Conservation (phyloP, 2,888 invertebrate species). For the Aleiodes testaceus region DNA sequence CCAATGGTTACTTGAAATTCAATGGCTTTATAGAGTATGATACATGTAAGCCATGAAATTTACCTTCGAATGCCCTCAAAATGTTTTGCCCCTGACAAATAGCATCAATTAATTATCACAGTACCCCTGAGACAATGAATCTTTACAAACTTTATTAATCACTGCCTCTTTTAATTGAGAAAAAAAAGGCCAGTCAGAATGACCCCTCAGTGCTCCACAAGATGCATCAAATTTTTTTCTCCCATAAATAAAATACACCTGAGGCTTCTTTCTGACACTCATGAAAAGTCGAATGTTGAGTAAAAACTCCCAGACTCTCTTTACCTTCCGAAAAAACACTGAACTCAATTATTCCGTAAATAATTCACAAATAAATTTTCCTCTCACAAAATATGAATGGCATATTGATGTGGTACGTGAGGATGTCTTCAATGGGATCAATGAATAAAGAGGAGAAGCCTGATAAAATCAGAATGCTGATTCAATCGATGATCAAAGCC, state of each 20-base stretch:
- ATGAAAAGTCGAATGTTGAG: neutral
- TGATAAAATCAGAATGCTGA: no score
- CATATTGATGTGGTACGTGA: slow-evolving; percentile 11
- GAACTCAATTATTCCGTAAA: slow-evolving; percentile 4
- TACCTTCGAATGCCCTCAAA: slow-evolving; percentile 26
- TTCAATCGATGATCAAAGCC: slow-evolving; percentile 41
- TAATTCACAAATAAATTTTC: slow-evolving; percentile 8
- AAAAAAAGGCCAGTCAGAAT: slow-evolving; percentile 38
- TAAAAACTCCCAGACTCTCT: neutral
- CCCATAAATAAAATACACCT: neutral
- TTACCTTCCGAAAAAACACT: slow-evolving; percentile 1
- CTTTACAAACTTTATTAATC: slow-evolving; percentile 66
- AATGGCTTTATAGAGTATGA: slow-evolving; percentile 9
- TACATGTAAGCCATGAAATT: slow-evolving; percentile 19
- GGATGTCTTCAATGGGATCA: neutral
- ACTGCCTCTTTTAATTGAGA: slow-evolving; percentile 65
- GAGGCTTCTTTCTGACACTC: neutral
- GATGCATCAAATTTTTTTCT: slow-evolving; percentile 21
- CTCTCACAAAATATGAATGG: neutral
- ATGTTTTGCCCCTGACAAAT: slow-evolving; percentile 62
- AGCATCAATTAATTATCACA: slow-evolving; percentile 64
- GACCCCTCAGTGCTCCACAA: slow-evolving; percentile 58
- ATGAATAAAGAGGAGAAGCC: no score
- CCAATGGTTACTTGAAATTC: neutral
- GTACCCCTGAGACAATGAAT: slow-evolving; percentile 61